Conservation (phyloP, 2,888 invertebrate genomes). For the Myopa tessellatipennis region DNA sequence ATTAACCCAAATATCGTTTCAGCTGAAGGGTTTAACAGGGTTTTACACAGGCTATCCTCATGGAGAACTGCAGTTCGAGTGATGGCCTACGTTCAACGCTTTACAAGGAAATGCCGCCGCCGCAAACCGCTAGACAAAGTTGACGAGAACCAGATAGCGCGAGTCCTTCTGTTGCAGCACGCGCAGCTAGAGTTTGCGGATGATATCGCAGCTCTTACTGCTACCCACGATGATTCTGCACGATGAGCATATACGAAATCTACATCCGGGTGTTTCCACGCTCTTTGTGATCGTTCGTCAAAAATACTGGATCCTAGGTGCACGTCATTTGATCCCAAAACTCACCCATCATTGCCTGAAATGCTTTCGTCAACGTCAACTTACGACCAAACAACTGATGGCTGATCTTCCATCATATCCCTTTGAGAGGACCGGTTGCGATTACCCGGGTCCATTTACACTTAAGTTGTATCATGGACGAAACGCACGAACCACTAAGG, state of each 20-base stretch:
- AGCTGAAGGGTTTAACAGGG: too few relatives aligned
- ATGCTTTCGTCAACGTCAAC: too few relatives aligned
- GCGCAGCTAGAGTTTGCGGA: constrained; percentile 13
- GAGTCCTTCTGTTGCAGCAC: neutral
- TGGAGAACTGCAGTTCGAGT: constrained; percentile 29
- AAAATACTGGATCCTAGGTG: constrained; percentile 40
- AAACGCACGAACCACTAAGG: neutral
- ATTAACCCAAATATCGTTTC: neutral
- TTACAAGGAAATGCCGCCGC: too few relatives aligned
- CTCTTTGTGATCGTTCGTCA: constrained; percentile 44
- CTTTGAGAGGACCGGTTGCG: constrained; percentile 17
- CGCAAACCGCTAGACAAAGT: neutral
- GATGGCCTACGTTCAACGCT: too few relatives aligned
- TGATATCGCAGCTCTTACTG: neutral
- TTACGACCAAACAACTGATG: constrained; percentile 6
- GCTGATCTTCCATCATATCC: constrained; percentile 30
- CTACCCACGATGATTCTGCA: constrained; percentile 16
- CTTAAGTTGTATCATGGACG: neutral
- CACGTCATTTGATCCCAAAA: too few relatives aligned
- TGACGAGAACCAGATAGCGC: constrained; percentile 14
- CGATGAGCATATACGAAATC: constrained; percentile 14
- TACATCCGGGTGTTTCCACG: constrained; percentile 40
- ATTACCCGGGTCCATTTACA: constrained; percentile 3
- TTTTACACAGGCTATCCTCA: neutral
- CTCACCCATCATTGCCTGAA: too few relatives aligned